Conservation (phyloP, 1,140 invertebrate genomes). For the Venturia canescens region DNA sequence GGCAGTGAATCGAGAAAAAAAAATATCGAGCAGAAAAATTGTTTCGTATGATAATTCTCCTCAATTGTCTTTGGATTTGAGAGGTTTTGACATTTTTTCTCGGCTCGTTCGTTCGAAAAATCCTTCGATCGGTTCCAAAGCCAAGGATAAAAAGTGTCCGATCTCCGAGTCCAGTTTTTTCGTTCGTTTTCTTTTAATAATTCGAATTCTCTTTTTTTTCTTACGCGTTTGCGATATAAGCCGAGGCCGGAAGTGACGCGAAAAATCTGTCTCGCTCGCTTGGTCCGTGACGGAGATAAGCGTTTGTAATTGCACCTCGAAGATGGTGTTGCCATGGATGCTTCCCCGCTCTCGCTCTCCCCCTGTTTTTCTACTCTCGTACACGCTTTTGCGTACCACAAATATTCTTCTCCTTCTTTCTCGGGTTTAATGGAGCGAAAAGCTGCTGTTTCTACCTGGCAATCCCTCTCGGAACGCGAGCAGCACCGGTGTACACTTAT, state of each 20-base stretch:
- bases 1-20: too few relatives aligned
- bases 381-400: conserved; percentile 34
- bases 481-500: not conserved
- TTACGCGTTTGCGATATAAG: conserved; percentile 11
- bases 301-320: conserved; percentile 48
- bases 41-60: too few relatives aligned
- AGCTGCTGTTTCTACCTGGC: conserved; percentile 13
- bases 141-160: too few relatives aligned
- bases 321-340: conserved; percentile 50
- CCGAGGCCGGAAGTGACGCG: conserved; percentile 38
- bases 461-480: not conserved
- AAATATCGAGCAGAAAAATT: too few relatives aligned
- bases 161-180: too few relatives aligned
- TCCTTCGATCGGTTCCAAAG: too few relatives aligned
- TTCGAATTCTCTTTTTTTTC: not conserved
- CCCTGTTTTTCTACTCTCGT: conserved; percentile 18
- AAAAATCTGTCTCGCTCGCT: conserved; percentile 56
- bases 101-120: too few relatives aligned
- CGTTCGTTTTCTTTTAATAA: not conserved
- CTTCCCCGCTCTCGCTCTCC: conserved; percentile 26
- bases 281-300: conserved; percentile 51
- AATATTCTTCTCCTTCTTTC: conserved; percentile 29
- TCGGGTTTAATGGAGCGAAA: conserved; percentile 41
- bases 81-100: too few relatives aligned
- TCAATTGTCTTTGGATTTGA: too few relatives aligned